Evolutionary conservation across 2,888 invertebrate species (phyloP).

Genomic region (Vannuccia rotundouncinata): DNA sequence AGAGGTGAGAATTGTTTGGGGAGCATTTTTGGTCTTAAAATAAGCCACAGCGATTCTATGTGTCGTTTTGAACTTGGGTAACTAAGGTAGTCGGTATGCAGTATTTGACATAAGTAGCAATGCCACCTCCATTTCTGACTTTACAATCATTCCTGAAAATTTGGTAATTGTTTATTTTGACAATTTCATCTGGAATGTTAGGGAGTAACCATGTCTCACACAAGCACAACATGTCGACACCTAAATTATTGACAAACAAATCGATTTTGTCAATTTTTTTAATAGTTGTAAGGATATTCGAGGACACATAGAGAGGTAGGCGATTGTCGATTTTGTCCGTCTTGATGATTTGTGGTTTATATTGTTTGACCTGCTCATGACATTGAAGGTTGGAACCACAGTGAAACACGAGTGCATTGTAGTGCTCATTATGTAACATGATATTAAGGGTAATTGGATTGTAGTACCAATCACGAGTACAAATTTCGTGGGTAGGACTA

Average conservation of each 20-base stretch:
- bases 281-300: background rate
- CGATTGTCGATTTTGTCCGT: background rate
- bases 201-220: background rate
- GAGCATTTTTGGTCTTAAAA: background rate
- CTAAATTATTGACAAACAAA: background rate
- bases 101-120: constrained; percentile 19
- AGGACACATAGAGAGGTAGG: background rate
- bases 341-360: background rate
- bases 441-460: background rate
- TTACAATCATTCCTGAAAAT: constrained; percentile 12
- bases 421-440: background rate
- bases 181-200: background rate
- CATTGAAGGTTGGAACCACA: background rate
- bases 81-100: background rate
- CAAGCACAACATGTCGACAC: background rate
- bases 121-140: background rate
- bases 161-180: constrained; percentile 8
- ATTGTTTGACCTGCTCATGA: background rate
- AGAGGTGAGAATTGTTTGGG: constrained; percentile 16
- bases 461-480: background rate
- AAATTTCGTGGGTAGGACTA: background rate
- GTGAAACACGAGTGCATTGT: background rate
- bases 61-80: background rate
- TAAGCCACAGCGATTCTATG: constrained; percentile 20
- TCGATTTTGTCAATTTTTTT: too few relatives aligned